Evolutionary conservation across 2,888 invertebrate genomes (phyloP), one percentile per base, ranked within the genome.

Genomic region (Cylindroiulus punctatus): DNA sequence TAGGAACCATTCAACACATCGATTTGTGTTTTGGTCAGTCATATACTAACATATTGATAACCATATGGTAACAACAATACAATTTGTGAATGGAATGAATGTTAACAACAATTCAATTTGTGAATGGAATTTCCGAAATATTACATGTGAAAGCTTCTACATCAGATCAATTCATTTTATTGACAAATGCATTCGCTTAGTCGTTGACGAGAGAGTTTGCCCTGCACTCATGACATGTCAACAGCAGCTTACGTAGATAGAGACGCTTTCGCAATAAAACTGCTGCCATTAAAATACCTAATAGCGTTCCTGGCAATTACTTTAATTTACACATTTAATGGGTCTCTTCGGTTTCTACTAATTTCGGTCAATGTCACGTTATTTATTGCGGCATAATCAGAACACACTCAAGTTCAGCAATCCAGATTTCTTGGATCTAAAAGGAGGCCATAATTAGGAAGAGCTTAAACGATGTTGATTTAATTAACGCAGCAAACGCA

Each of bases 401-500:
- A 76, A 76, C 30, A 26, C 65, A 26, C 30, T 76, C 76, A 26
- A 30, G 10, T 76, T 76, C 26, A 30, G 76, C 76, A 30, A 30
- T 30, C 12, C 30, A 76, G 76, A 76, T 76, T 76, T 76, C 22
- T 22, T 76, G 30, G 76, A 76, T 76, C 76, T 76, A 30, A 76
- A 76, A 76, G 26, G 76, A 76, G 76, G 30, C 30, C 76, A 76
- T 76, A 76, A 76, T 76, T 76, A 76, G 76, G 76, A 76, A 76
- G 76, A 76, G 76, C 76, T 76, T 76, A 76, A 76, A 76, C 76
- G 76, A 76, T 76, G 76, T 76, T 76, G 76, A 76, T 76, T 76
- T 76, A 76, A 76, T 76, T 76, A 76, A 76, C 76, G 76, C 26
- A 30, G 30, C 26, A 76, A 76, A 76, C 76, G 76, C 76, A 30